phyloP scores from a whole-genome alignment of 2,797 vertebrate species.

The Enteromius mattozi region DNA sequence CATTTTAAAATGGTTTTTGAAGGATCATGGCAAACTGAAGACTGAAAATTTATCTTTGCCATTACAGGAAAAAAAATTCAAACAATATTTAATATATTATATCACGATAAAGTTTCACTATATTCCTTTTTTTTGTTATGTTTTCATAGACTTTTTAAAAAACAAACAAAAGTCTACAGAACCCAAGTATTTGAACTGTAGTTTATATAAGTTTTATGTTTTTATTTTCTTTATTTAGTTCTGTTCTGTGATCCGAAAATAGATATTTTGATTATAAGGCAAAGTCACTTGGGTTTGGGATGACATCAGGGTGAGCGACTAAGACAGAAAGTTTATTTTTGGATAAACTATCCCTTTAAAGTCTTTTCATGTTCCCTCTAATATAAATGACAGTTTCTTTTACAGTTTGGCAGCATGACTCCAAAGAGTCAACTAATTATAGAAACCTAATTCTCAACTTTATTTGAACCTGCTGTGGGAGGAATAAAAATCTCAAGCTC shows the following conservation, averaged over 20 bases:
- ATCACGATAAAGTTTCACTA: background rate
- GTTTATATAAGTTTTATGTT: background rate
- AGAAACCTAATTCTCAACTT: conserved; percentile 40
- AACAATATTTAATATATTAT: background rate
- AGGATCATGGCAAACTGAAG: background rate
- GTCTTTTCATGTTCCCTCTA: background rate
- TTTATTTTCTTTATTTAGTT: background rate
- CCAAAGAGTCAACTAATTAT: conserved; percentile 21
- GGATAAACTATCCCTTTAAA: background rate
- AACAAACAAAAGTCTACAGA: background rate
- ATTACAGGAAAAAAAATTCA: background rate
- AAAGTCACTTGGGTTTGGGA: background rate
- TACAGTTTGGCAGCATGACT: conserved; percentile 17
- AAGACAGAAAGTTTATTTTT: background rate
- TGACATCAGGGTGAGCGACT: background rate
- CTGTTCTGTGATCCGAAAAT: background rate
- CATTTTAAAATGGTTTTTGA: background rate
- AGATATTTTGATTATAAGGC: background rate
- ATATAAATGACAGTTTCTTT: conserved; percentile 14
- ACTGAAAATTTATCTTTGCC: background rate
- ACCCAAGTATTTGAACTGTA: background rate
- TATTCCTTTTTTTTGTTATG: background rate
- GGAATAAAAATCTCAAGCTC: conserved; percentile 12
- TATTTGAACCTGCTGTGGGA: conserved; percentile 4
- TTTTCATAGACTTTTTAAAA: too few relatives aligned